A percentile compares a stretch with the other conserved stretches of the same genome.
Evolutionary conservation across 2,888 invertebrate species (phyloP).

Genomic region (Cremastobaeus sp.): DNA sequence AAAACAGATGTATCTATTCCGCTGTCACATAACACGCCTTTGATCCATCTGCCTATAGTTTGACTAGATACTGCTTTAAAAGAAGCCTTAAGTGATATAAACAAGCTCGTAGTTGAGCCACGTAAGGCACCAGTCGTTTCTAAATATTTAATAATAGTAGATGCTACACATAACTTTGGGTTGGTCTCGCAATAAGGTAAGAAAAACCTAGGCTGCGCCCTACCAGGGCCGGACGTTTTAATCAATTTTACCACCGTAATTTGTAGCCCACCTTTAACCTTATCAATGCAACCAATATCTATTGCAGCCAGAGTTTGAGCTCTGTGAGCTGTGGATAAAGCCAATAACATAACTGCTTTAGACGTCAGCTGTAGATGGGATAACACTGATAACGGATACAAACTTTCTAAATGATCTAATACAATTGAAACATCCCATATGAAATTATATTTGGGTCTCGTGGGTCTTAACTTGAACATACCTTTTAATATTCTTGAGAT

Average conservation of each 20-base stretch:
- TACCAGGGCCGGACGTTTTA: neutral
- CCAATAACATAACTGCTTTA: no score
- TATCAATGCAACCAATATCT: neutral
- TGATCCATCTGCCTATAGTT: neutral
- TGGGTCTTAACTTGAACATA: constrained; percentile 42
- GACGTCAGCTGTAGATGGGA: no score
- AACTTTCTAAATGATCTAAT: no score
- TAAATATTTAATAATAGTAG: neutral
- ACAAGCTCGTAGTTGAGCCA: neutral
- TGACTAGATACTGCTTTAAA: no score
- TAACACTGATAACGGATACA: no score
- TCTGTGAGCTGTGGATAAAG: neutral
- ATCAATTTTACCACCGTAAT: neutral
- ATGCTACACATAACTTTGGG: neutral
- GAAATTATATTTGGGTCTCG: constrained; percentile 44
- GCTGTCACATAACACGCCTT: neutral
- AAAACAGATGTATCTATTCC: neutral
- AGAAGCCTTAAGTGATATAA: no score
- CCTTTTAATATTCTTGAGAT: constrained; percentile 57
- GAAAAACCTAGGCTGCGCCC: neutral
- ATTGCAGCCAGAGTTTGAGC: neutral
- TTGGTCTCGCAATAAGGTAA: neutral
- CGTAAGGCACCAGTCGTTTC: neutral
- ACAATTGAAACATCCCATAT: no score
- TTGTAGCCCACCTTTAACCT: neutral